Conservation (phyloP, 2,888 invertebrate genomes). For the Horisme vitalbata region DNA sequence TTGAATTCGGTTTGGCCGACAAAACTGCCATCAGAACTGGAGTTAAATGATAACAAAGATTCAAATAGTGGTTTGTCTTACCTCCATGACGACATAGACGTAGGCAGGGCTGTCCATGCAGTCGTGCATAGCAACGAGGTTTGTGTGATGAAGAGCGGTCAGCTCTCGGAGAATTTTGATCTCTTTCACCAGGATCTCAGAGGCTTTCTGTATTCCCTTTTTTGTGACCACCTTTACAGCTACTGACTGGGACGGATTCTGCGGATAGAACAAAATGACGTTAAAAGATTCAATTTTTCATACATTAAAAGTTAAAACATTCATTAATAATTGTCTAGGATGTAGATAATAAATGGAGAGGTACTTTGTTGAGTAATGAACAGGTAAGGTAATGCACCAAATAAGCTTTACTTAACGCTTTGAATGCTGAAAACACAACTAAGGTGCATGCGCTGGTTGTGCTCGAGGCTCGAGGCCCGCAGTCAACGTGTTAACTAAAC, state of each 20-base stretch:
- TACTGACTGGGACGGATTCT: constrained; percentile 94
- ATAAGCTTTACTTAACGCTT: too few species aligned
- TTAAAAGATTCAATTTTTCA: constrained; percentile 7
- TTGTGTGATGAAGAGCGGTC: constrained; percentile 98
- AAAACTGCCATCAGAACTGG: too few species aligned
- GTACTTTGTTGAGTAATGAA: too few species aligned
- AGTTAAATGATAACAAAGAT: background rate
- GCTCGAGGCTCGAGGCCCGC: too few species aligned
- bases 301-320: background rate
- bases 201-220: constrained; percentile 98
- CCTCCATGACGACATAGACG: constrained; percentile 99
- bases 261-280: constrained; percentile 33
- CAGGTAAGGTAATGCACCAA: too few species aligned
- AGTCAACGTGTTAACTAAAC: too few species aligned
- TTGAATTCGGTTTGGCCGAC: too few species aligned
- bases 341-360: too few species aligned
- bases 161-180: constrained; percentile 99
- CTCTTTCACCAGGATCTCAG: constrained; percentile 98
- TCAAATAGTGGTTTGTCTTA: constrained; percentile 66
- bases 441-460: too few species aligned
- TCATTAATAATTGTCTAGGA: too few species aligned
- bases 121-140: constrained; percentile 98
- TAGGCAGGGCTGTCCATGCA: constrained; percentile 98
- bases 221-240: constrained; percentile 99
- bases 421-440: too few species aligned